A percentile compares a stretch with the other conserved stretches of the same genome.
These are phyloP conservation scores for Chlamydotis undulata DNA, from an alignment of 2,113 vertebrate species.

Conservation along the genomic window DNA sequence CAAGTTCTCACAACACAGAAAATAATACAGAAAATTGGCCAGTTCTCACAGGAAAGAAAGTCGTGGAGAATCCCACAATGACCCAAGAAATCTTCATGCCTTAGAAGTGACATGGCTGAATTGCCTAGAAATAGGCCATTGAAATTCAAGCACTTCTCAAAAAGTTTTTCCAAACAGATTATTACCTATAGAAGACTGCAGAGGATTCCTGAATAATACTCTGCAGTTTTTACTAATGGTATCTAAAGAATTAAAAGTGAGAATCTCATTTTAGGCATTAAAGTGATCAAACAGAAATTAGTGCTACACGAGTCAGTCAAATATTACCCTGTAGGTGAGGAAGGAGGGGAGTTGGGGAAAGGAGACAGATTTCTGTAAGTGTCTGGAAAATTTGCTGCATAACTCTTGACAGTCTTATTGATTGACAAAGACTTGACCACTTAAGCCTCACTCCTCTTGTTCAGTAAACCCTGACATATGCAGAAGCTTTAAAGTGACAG, in stretches of 20 bases:
- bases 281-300: not conserved
- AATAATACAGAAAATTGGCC: not conserved
- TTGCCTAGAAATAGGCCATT: not conserved
- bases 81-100: not conserved
- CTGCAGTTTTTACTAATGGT: not conserved
- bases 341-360: not conserved
- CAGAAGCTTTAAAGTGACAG: not conserved
- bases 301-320: not conserved
- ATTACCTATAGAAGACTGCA: not conserved
- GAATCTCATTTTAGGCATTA: not conserved
- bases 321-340: not conserved
- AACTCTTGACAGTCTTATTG: not conserved
- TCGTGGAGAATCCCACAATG: not conserved
- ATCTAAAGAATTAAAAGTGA: not conserved
- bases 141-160: not conserved
- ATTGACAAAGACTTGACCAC: not conserved
- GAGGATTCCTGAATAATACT: not conserved
- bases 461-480: not conserved
- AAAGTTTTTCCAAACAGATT: not conserved
- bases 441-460: not conserved
- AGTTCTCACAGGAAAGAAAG: not conserved
- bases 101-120: not conserved
- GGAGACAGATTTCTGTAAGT: not conserved
- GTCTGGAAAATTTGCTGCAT: not conserved
- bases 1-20: not conserved